Evolutionary conservation across 2,797 vertebrate species (phyloP), one percentile per base, ranked within the genome.

Genomic region (Xiphorhynchus erythropygius): DNA sequence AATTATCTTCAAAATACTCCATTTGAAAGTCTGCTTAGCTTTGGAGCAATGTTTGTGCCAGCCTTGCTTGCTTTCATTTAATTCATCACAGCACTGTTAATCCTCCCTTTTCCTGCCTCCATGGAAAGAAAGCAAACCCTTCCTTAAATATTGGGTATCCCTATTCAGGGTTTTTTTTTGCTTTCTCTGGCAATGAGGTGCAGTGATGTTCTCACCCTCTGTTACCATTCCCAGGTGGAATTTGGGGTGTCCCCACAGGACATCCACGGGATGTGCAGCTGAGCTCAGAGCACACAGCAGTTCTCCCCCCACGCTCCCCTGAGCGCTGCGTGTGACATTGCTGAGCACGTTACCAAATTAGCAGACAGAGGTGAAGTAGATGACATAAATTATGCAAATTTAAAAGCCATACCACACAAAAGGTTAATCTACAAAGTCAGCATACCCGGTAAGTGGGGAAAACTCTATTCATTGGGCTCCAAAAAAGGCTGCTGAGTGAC

Each of bases 311-410:
- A 1, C 0, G 2, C 35, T 73, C 46, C 56, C 0, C 0, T 4
- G 55, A 47, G 64, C 18, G 19, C 50, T 14, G 21, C 2, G n/a
- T 18, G 50, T 18, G 70, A 63, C 59, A 32, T 14, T 33, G 70
- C 69, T 21, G 82, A 60, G 86, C 41, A 10, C 2, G 10, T 24
- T 47, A 55, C 44, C 14, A 10, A 87, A 79, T 56, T 7, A 69
- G 46, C 64, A 59, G 53, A 11, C 52, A 90, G 78, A 93, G 87
- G 83, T 79, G 84, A 87, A 79, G 67, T 0, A 74, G 64, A 32
- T 42, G 83, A 75, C 53, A 64, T 10, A 91, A 96, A 95, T 80
- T 42, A 85, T 91, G 90, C 63, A 96, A 87, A 97, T 87, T 83
- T 55, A 37, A 65, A 95, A 84, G 42, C 80, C 69, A 65, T 57